Evolutionary conservation across 1,140 invertebrate genomes (phyloP), one percentile per base, ranked within the genome.

Genomic region (Hyposmocoma kahamanoa): DNA sequence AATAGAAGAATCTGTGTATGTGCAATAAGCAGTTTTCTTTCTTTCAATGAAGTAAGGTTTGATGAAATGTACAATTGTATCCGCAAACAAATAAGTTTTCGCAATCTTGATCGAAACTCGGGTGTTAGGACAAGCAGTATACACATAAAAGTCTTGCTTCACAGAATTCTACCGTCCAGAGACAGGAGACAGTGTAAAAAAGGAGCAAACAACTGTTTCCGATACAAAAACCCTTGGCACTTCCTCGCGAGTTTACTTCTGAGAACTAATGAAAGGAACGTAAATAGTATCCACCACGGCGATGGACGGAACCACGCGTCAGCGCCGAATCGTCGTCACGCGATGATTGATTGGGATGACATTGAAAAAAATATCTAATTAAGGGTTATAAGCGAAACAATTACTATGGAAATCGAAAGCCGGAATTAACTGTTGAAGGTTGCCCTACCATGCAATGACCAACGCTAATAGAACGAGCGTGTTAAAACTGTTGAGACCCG

Each of bases 211-310:
- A 34, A 21, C 63, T 36, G 68, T 66, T 81, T 84, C 78, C 76
- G 72, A 84, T 81, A 77, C 78, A 82, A 80, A 81, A 80, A 77
- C 64, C 59, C n/a, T 46, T 47, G 50, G 49, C 62, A 68, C 52
- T 78, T 78, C 72, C 75, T 63, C 69, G 66, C 74, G 55, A 50
- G 60, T 69, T 62, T 57, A 61, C 66, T 84, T 81, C 80, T 63
- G n/a, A 64, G 80, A 84, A 84, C 68, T 82, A 82, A 82, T 82
- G 80, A 79, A 82, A 79, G 50, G 60, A 67, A 77, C 76, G 63
- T 72, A 82, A 84, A 84, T 82, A 80, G 75, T 69, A 41, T 20
- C 5, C 9, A 34, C 47, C 47, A 44, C 21, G 17, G 49, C 34
- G 61, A 60, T 52, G 56, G 64, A 62, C 67, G 78, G 78, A 80